Percentiles rank a stretch among this genome's conserved stretches.
Evolutionary conservation across 1,140 invertebrate species (phyloP).

Genomic region (Octopus sinensis): DNA sequence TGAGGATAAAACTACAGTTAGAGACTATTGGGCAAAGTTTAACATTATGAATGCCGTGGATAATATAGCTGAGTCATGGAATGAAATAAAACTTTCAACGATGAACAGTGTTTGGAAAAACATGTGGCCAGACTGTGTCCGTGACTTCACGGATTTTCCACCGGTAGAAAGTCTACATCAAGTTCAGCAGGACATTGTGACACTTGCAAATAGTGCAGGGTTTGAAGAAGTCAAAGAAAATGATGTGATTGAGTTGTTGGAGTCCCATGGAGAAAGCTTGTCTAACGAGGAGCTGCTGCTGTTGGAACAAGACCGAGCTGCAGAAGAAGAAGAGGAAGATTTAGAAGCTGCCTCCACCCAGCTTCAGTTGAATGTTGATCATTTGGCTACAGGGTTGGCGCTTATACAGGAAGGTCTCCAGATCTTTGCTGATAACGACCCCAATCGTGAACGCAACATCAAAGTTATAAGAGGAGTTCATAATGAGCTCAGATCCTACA

Average conservation of each 20-base stretch:
- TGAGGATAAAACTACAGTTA: conserved; percentile 12
- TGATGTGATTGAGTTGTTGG: conserved; percentile 14
- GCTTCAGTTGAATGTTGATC: too few relatives aligned
- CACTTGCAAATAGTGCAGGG: neutral
- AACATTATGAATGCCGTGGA: conserved; percentile 19
- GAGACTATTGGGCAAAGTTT: conserved; percentile 21
- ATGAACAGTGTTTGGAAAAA: conserved; percentile 23
- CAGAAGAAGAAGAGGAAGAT: too few relatives aligned
- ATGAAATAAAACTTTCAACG: conserved; percentile 1
- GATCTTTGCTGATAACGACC: too few relatives aligned
- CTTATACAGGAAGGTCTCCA: too few relatives aligned
- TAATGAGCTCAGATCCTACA: too few relatives aligned
- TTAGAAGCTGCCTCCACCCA: too few relatives aligned
- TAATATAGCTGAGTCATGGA: conserved; percentile 19
- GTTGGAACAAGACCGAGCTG: too few relatives aligned
- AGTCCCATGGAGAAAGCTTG: too few relatives aligned
- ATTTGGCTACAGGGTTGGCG: too few relatives aligned
- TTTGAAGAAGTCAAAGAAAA: conserved; percentile 8
- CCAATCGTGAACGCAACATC: too few relatives aligned
- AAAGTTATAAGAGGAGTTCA: too few relatives aligned
- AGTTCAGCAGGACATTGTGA: conserved; percentile 16
- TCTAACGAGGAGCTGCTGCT: too few relatives aligned
- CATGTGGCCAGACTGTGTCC: conserved; percentile 13
- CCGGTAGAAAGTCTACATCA: neutral
- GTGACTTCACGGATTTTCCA: neutral